A percentile compares a stretch with the other conserved stretches of the same genome.
Conservation (phyloP, 2,113 vertebrate species). For the Malurus alboscapulatus region DNA sequence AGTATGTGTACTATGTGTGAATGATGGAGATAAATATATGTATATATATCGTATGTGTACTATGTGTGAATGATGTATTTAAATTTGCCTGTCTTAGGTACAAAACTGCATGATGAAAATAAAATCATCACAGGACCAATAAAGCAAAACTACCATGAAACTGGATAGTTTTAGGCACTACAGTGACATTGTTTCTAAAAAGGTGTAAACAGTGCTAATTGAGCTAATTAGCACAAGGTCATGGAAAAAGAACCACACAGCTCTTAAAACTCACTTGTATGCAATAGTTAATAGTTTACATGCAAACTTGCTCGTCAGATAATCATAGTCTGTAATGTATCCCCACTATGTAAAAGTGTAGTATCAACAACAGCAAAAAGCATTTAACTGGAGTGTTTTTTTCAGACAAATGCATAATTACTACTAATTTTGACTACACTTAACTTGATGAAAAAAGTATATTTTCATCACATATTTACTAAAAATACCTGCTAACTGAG, state of each 20-base stretch:
- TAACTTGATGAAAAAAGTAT: neutral
- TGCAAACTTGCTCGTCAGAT: neutral
- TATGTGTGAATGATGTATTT: neutral
- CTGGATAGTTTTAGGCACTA: neutral
- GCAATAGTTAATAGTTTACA: neutral
- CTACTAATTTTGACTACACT: neutral
- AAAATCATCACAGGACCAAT: neutral
- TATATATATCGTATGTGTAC: too few species aligned
- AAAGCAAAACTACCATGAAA: neutral
- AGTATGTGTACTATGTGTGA: neutral
- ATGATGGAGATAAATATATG: neutral
- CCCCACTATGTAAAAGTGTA: neutral
- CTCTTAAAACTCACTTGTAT: neutral
- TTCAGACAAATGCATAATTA: neutral
- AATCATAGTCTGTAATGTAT: neutral
- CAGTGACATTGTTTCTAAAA: neutral
- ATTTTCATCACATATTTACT: neutral
- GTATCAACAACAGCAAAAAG: neutral
- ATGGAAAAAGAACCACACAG: neutral
- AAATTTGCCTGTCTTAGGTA: neutral
- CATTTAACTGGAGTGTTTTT: neutral
- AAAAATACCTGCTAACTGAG: conserved; percentile 87
- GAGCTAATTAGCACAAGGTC: neutral
- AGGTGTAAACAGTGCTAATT: neutral
- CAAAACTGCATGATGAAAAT: neutral